Evolutionary conservation across 2,113 vertebrate species (phyloP), one percentile per base, ranked within the genome.

Genomic region (Perca schrenkii): DNA sequence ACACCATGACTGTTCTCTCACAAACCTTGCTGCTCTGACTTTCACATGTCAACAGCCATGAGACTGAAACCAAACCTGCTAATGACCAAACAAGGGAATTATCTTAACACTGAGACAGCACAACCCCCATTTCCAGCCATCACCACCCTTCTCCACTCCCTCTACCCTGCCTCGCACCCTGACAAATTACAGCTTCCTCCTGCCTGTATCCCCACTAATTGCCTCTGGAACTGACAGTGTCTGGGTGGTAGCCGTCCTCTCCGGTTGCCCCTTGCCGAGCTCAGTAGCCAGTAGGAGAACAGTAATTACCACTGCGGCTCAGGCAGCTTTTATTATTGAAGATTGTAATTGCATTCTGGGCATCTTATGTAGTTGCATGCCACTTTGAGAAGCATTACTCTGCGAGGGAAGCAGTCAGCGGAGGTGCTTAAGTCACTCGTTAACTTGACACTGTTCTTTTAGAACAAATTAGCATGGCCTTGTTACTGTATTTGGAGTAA

Each of bases 191-290:
- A 83, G 58, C 67, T 66, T 81, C 69, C 66, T 80, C 34, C 82
- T 57, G 68, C 58, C 53, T 53, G 28, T 54, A 47, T 76, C 72
- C 31, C 34, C n/a, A 76, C 53, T 91, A 93, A 94, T 92, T 84
- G 89, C 82, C 85, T 53, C 49, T 74, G 28, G 62, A 83, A 25
- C 77, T 88, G 89, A 88, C 71, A 86, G 72, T 54, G 72, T 79
- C 63, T 84, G 34, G 62, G n/a, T 56, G 62, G 47, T 71, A 68
- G 75, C 69, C 40, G 79, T 74, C 34, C 73, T 84, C 50, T 69
- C 28, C 8, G 0, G 36, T 65, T 34, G 62, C 66, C 60, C 57
- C 0, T 16, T 71, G 82, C 81, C 63, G 64, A 74, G 57, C 79
- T 84, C 84, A 80, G 40, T 43, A 43, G 57, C 13, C 79, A 85